A percentile compares a stretch with the other conserved stretches of the same genome.
Evolutionary conservation across 2,797 vertebrate genomes (phyloP).

Genomic region (Muscicapa comitata): DNA sequence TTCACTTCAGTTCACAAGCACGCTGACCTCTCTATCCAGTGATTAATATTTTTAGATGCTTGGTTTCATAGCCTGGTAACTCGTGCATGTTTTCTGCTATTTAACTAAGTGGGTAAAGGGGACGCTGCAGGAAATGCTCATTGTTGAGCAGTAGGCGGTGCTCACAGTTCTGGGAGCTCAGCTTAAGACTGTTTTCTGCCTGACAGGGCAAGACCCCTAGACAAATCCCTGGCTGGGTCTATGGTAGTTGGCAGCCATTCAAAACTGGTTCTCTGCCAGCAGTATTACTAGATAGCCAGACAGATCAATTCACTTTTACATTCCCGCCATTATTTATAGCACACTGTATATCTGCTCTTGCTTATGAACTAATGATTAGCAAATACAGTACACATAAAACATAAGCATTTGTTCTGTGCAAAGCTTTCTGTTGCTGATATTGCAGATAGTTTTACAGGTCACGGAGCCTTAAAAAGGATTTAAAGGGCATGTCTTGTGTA

Average conservation of each 20-base stretch:
- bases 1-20: constrained; percentile 62
- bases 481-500: constrained; percentile 76
- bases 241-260: constrained; percentile 79
- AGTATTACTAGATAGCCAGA: constrained; percentile 83
- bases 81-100: constrained; percentile 66
- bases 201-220: constrained; percentile 81
- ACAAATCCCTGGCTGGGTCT: constrained; percentile 81
- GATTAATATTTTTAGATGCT: constrained; percentile 63
- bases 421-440: constrained; percentile 78
- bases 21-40: constrained; percentile 35
- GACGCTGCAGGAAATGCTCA: constrained; percentile 44
- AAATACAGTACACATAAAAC: constrained; percentile 85
- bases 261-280: constrained; percentile 77
- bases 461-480: constrained; percentile 75
- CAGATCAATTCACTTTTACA: constrained; percentile 87
- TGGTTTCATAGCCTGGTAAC: constrained; percentile 64
- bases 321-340: constrained; percentile 85
- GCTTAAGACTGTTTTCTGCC: constrained; percentile 80
- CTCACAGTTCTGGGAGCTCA: constrained; percentile 68
- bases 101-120: constrained; percentile 59
- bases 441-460: constrained; percentile 81
- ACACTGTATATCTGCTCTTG: constrained; percentile 81
- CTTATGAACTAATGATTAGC: constrained; percentile 85
- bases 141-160: constrained; percentile 51
- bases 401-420: constrained; percentile 73